Evolutionary conservation across 2,888 invertebrate genomes (phyloP), one percentile per base, ranked within the genome.

Genomic region (Enchytraeus crypticus): DNA sequence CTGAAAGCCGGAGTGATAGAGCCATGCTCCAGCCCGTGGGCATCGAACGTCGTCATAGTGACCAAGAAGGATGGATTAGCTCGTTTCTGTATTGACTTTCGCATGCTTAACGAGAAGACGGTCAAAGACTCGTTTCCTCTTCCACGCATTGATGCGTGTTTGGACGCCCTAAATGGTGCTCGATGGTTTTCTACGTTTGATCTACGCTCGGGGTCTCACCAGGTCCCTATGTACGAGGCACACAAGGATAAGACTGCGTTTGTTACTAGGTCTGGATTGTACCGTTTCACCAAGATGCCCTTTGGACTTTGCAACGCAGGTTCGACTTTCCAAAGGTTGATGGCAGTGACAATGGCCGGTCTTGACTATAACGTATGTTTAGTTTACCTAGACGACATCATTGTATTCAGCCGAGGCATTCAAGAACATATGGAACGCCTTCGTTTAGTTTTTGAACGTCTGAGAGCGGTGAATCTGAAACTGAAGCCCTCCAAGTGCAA

Each of bases 351-450:
- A 8, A 30, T 61, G 59, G 18, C 27, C 2, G 62, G 59, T 2
- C 30, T 61, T 4, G 30, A 51, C 5, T 61, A n/a, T 32, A 5
- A 0, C 8, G 18, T 11, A 3, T 49, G 32, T n/a, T 26, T 60
- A 11, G 23, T 49, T 3, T 60, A 60, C 32, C 38, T 60, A 1
- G 60, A 61, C 30, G 61, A 59, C 29, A 18, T 61, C 21, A 43
- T 61, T 29, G 21, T 61, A 3, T 60, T 54, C 14, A 14, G 27
- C 27, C 1, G 2, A 1, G 45, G 11, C 32, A 27, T 61, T 29
- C 53, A 64, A 1, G 60, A 69, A 2, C 67, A 69, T 56, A 5
- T 66, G 1, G n/a, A 57, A n/a, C 54, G 68, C 53, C 23, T 69
- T 2, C 34, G 54, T 5, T 18, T n/a, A 14, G 69, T 70, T 5